Evolutionary conservation across 2,888 invertebrate species (phyloP).

Genomic region (Eupithecia exiguata): DNA sequence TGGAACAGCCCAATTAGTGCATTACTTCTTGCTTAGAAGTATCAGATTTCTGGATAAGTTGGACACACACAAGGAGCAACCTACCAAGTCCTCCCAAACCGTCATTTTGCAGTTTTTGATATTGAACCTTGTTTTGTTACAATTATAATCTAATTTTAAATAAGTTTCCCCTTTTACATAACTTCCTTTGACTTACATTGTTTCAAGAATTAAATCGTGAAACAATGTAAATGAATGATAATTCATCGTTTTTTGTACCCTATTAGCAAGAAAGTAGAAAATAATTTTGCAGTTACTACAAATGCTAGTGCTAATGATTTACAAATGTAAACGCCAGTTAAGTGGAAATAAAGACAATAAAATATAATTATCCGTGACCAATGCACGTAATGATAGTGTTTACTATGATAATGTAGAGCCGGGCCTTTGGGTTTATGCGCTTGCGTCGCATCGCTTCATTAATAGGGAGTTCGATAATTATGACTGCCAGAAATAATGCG

Average conservation of each 20-base stretch:
- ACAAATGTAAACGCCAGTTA: slow-evolving; percentile 45
- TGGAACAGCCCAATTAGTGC: slow-evolving; percentile 76
- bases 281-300: slow-evolving; percentile 29
- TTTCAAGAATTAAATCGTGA: not conserved
- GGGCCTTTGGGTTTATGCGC: slow-evolving; percentile 51
- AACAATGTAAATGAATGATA: not conserved
- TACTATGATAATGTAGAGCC: slow-evolving; percentile 56
- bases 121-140: not conserved
- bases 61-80: slow-evolving; percentile 42
- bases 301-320: slow-evolving; percentile 40
- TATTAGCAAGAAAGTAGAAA: slow-evolving; percentile 19
- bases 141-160: not conserved
- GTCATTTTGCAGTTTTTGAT: not conserved
- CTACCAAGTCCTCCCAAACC: not conserved
- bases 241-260: slow-evolving; percentile 3
- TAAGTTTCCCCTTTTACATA: not conserved
- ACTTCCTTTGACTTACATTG: too few species aligned
- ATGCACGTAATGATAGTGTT: slow-evolving; percentile 57
- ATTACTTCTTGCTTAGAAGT: slow-evolving; percentile 67
- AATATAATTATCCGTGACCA: slow-evolving; percentile 52
- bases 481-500: slow-evolving; percentile 21
- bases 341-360: slow-evolving; percentile 51
- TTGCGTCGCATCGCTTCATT: not conserved
- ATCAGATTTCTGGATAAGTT: slow-evolving; percentile 51
- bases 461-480: slow-evolving; percentile 19